A percentile compares a stretch with the other conserved stretches of the same genome.
Evolutionary conservation across 2,113 vertebrate genomes (phyloP).

Genomic region (Anolis sagrei): DNA sequence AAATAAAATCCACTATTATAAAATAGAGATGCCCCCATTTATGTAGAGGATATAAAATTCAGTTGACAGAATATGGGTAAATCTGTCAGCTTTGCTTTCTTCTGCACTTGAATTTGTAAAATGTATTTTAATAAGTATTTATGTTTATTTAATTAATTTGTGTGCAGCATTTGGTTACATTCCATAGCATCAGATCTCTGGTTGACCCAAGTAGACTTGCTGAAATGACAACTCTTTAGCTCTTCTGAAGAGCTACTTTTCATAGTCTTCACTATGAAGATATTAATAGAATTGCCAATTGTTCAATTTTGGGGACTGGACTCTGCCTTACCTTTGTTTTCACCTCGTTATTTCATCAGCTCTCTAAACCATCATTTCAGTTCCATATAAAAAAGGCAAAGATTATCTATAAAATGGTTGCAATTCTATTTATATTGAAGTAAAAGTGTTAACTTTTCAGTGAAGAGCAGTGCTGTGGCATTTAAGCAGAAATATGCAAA

Average conservation of each 20-base stretch:
- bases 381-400: neutral
- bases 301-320: neutral
- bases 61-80: neutral
- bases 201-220: neutral
- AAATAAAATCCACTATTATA: neutral
- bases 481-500: slow-evolving; percentile 45
- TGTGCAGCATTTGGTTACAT: too few species aligned
- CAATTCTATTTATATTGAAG: slow-evolving; percentile 19
- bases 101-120: neutral
- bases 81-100: neutral
- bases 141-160: too few species aligned
- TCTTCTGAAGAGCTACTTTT: slow-evolving; percentile 30
- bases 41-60: neutral
- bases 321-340: neutral
- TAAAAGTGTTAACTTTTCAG: slow-evolving; percentile 26
- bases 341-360: neutral
- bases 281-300: neutral
- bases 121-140: too few species aligned
- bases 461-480: slow-evolving; percentile 19
- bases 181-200: too few species aligned
- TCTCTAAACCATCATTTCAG: neutral
- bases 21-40: neutral
- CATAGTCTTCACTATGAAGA: neutral
- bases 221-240: slow-evolving; percentile 26
- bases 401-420: slow-evolving; percentile 38